Evolutionary conservation across 2,888 invertebrate species (phyloP).

Genomic region (Chalcis sispes): DNA sequence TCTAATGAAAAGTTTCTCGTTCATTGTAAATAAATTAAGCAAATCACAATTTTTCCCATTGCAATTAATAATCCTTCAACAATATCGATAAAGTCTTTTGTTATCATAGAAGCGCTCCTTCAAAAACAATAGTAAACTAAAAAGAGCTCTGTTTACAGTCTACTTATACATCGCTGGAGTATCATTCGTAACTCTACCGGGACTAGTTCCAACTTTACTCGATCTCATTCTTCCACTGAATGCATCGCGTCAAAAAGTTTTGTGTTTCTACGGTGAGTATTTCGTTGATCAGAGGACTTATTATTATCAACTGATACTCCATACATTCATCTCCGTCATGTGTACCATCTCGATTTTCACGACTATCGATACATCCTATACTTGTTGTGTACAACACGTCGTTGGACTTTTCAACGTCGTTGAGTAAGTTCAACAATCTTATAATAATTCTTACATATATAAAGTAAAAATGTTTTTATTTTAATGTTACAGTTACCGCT

Average conservation of each 20-base stretch:
- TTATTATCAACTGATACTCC: not conserved
- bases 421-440: too few relatives aligned
- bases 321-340: not conserved
- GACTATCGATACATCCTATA: not conserved
- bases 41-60: too few relatives aligned
- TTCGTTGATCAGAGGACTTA: not conserved
- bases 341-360: not conserved
- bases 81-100: too few relatives aligned
- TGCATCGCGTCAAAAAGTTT: not conserved
- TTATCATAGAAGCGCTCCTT: too few relatives aligned
- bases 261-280: constrained; percentile 24
- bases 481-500: too few relatives aligned
- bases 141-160: not conserved
- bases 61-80: too few relatives aligned
- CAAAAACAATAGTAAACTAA: not conserved
- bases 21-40: too few relatives aligned
- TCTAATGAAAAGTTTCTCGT: too few relatives aligned
- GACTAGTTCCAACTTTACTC: not conserved
- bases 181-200: not conserved
- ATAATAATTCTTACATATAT: too few relatives aligned
- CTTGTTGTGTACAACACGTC: not conserved
- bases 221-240: not conserved
- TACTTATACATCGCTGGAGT: not conserved
- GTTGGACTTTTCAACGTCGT: not conserved
- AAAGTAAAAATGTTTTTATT: not conserved